Conservation (phyloP, 1,140 invertebrate species). For the Drosophila takahashii region DNA sequence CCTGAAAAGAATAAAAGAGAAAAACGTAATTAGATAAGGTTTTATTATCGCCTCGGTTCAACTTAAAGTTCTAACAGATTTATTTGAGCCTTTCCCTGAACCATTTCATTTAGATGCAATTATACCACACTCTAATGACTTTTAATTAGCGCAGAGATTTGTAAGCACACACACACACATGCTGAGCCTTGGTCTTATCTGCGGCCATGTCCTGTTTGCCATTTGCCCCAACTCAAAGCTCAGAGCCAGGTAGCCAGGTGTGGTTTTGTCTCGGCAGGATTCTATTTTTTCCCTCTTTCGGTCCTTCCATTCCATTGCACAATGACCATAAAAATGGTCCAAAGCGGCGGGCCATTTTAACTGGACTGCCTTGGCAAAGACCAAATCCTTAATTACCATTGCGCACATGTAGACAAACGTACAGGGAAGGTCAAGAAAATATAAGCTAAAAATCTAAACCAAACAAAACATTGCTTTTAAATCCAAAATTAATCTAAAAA, state of each 20-base stretch:
- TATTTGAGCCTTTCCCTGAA: slow-evolving; percentile 2
- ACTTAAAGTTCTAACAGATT: slow-evolving; percentile 30
- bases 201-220: slow-evolving; percentile 32
- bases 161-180: slow-evolving; percentile 52
- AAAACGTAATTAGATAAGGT: slow-evolving; percentile 24
- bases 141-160: slow-evolving; percentile 80
- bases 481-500: too few relatives aligned
- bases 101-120: slow-evolving; percentile 62
- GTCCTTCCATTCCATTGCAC: slow-evolving; percentile 58
- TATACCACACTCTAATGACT: slow-evolving; percentile 73
- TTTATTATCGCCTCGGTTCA: slow-evolving; percentile 15
- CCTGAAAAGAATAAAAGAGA: slow-evolving; percentile 40
- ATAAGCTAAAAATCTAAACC: not conserved
- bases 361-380: slow-evolving; percentile 42
- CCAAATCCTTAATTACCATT: slow-evolving; percentile 73
- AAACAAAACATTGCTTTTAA: too few relatives aligned
- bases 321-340: slow-evolving; percentile 75
- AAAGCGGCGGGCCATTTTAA: slow-evolving; percentile 61
- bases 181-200: slow-evolving; percentile 54
- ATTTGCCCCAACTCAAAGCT: not conserved
- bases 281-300: slow-evolving; percentile 5
- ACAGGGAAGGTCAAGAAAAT: not conserved
- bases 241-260: slow-evolving; percentile 25
- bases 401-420: slow-evolving; percentile 11
- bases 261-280: slow-evolving; percentile 35